Conservation (phyloP, 2,888 invertebrate species). For the Aphodius granarius region DNA sequence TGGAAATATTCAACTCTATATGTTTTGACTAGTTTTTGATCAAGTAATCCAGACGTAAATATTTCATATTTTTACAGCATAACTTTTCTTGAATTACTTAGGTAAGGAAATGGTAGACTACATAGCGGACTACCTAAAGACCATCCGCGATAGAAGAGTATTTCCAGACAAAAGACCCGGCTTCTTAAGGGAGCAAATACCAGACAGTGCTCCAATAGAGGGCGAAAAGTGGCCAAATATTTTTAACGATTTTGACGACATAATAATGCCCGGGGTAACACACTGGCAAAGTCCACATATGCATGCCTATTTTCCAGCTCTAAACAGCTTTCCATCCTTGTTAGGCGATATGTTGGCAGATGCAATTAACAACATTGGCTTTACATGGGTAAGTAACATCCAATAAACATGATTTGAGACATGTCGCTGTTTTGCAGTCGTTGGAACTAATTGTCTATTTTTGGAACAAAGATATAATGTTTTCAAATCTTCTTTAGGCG, state of each 20-base stretch:
- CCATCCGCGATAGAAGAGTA: conserved; percentile 85
- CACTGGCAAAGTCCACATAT: conserved; percentile 98
- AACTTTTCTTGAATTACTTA: no score
- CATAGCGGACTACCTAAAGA: conserved; percentile 94
- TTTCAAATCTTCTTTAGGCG: conserved; percentile 62
- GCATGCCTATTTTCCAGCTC: conserved; percentile 97
- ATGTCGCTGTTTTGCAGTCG: no score
- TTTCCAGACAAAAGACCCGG: conserved; percentile 95
- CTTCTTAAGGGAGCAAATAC: conserved; percentile 84
- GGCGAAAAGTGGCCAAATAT: conserved; percentile 93
- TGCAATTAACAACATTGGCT: conserved; percentile 91
- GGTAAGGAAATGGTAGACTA: conserved; percentile 99
- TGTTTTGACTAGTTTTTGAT: neutral
- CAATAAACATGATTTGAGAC: no score
- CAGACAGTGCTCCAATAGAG: conserved; percentile 80
- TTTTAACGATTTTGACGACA: conserved; percentile 87
- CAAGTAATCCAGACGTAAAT: no score
- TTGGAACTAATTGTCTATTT: neutral
- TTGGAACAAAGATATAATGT: neutral
- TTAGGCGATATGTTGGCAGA: conserved; percentile 96
- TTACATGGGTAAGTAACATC: conserved; percentile 84
- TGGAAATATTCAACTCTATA: neutral
- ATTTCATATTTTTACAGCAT: no score
- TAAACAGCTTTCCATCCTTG: conserved; percentile 91
- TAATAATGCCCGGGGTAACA: conserved; percentile 97